Evolutionary conservation across 2,888 invertebrate species (phyloP).

Genomic region (Erynnis tages): DNA sequence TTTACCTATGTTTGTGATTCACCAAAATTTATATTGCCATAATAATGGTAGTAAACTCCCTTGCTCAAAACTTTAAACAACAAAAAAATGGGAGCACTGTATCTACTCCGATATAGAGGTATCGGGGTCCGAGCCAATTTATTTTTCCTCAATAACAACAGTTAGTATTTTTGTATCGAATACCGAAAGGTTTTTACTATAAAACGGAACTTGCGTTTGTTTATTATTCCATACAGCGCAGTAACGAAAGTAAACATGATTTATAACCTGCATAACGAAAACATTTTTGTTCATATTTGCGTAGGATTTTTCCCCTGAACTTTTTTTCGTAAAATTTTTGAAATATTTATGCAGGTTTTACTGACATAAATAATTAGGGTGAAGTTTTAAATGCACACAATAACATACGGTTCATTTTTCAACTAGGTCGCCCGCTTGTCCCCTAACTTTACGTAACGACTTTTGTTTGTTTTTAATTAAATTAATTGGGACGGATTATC

Average conservation of each 20-base stretch:
- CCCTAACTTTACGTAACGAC: constrained; percentile 37
- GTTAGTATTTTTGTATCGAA: neutral
- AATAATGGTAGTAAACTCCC: no score
- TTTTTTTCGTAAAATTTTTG: neutral
- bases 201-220: neutral
- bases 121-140: constrained; percentile 11
- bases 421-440: constrained; percentile 15
- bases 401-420: constrained; percentile 10
- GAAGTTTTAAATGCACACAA: constrained; percentile 20
- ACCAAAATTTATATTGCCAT: no score
- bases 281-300: neutral
- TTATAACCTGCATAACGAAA: constrained; percentile 5
- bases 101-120: constrained; percentile 9
- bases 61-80: no score
- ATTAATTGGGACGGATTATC: constrained; percentile 72
- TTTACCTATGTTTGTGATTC: no score
- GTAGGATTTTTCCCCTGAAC: neutral
- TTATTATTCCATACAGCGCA: neutral
- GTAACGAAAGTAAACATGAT: constrained; percentile 13
- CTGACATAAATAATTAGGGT: constrained; percentile 9
- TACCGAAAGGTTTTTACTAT: neutral
- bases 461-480: constrained; percentile 74
- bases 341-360: neutral
- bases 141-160: neutral
- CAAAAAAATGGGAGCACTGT: neutral